Evolutionary conservation across 2,113 vertebrate species (phyloP).

Genomic region (Bos taurus): DNA sequence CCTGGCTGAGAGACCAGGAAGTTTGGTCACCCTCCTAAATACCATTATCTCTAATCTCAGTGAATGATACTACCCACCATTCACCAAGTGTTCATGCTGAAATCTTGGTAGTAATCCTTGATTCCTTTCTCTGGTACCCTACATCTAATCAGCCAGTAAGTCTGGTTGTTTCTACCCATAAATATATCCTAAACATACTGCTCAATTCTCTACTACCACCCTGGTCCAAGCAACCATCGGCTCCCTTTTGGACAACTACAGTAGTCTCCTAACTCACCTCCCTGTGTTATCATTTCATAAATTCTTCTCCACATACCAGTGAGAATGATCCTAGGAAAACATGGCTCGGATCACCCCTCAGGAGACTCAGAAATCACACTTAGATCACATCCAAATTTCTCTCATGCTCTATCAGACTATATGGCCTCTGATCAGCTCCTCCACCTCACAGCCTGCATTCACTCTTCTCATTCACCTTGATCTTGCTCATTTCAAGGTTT

Average conservation of each 20-base stretch:
- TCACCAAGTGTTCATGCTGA: not conserved
- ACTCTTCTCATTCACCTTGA: not conserved
- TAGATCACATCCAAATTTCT: not conserved
- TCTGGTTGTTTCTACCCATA: not conserved
- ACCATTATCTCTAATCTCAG: not conserved
- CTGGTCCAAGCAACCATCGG: not conserved
- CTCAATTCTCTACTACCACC: not conserved
- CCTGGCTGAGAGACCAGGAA: not conserved
- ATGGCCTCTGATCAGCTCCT: not conserved
- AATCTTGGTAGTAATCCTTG: not conserved
- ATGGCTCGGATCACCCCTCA: not conserved
- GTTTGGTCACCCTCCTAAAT: not conserved
- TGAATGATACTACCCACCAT: not conserved
- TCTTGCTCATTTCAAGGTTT: not conserved
- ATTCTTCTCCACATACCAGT: not conserved
- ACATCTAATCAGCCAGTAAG: not conserved
- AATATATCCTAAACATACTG: not conserved
- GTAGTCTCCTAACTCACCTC: not conserved
- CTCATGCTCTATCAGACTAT: not conserved
- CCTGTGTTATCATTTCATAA: not conserved
- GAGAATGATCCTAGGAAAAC: not conserved
- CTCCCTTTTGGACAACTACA: not conserved
- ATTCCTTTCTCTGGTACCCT: not conserved
- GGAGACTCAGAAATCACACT: not conserved
- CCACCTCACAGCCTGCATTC: not conserved